These are phyloP conservation scores for Drosophila nr. perissopoda DNA, from an alignment of 2,888 invertebrate species.

Conservation along the genomic window DNA sequence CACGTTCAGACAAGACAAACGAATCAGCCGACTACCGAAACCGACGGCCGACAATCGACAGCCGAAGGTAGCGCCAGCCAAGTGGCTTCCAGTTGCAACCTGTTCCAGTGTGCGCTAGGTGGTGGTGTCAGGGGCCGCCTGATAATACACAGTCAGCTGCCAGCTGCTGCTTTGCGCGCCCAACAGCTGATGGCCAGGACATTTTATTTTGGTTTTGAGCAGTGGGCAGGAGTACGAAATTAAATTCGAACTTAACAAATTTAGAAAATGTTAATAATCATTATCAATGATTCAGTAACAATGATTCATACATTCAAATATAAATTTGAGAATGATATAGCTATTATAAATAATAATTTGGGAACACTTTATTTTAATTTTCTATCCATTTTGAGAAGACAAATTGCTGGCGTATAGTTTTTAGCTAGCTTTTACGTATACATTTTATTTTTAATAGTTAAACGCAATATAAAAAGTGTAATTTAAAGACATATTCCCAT, in stretches of 20 bases:
- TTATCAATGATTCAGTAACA: not conserved
- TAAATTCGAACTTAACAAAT: not conserved
- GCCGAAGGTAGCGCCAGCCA: conserved; percentile 19
- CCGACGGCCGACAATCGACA: conserved; percentile 21
- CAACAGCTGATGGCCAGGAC: conserved; percentile 61
- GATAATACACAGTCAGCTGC: conserved; percentile 58
- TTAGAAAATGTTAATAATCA: not conserved
- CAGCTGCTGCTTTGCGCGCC: conserved; percentile 48
- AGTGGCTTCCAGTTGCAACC: conserved; percentile 70
- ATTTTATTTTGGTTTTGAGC: not conserved
- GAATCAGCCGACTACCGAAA: conserved; percentile 28
- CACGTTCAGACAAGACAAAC: conserved; percentile 40
- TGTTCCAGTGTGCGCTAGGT: conserved; percentile 50
- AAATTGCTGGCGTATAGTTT: no score
- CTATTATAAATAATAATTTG: not conserved
- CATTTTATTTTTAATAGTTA: not conserved
- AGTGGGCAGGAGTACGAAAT: not conserved
- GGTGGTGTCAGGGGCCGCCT: conserved; percentile 27
- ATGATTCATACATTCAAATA: not conserved
- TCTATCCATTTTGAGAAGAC: not conserved
- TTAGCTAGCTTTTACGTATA: not conserved
- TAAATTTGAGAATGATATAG: not conserved
- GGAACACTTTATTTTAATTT: not conserved
- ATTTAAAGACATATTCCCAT: not conserved
- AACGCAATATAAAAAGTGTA: no score